These are phyloP conservation scores for Eupithecia tripunctaria DNA, from an alignment of 2,888 invertebrate genomes.

Conservation along the genomic window DNA sequence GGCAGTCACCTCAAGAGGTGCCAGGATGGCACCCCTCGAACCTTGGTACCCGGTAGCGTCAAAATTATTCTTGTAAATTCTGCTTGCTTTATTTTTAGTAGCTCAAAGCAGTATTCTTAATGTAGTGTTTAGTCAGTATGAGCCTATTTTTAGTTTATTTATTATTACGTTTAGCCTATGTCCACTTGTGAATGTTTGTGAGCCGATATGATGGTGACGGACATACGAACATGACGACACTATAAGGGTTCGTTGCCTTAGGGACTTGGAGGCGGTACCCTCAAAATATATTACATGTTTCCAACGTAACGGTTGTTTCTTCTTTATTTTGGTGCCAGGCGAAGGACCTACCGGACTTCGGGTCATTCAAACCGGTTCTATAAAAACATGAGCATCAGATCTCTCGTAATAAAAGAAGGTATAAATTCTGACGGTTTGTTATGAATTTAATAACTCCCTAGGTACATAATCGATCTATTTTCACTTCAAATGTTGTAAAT, in stretches of 20 bases:
- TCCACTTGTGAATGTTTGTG: background rate
- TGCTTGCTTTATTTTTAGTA: no score
- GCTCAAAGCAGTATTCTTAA: no score
- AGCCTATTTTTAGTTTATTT: no score
- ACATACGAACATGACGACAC: background rate
- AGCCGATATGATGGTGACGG: background rate
- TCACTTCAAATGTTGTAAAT: no score
- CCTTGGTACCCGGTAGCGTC: no score
- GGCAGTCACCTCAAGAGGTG: no score
- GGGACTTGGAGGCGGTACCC: background rate
- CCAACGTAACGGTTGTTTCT: slow-evolving; percentile 11
- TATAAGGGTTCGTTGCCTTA: background rate
- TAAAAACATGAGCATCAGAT: background rate
- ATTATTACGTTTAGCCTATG: no score
- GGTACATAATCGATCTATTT: background rate
- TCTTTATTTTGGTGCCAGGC: slow-evolving; percentile 9
- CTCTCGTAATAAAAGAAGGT: background rate
- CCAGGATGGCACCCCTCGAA: no score
- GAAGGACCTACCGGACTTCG: slow-evolving; percentile 10
- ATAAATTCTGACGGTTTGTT: background rate
- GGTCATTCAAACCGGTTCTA: slow-evolving; percentile 26
- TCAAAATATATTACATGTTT: background rate
- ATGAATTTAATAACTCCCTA: background rate
- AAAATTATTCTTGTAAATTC: no score
- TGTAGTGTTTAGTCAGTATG: background rate